phyloP scores from a whole-genome alignment of 1,140 invertebrate genomes.

The Chrysomallon squamiferum region DNA sequence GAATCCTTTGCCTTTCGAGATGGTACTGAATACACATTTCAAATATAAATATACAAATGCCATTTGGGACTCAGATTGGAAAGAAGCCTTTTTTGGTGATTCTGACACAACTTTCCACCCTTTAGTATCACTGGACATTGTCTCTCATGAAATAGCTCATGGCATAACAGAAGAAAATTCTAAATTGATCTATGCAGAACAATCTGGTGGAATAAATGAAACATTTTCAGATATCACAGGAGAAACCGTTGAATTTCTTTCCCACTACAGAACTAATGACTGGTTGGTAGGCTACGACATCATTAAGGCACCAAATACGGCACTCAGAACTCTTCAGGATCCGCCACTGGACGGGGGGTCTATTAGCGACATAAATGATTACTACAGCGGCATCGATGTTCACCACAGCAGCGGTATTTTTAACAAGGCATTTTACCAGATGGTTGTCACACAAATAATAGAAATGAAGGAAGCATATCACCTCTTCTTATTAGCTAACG shows the following conservation, averaged over 20 bases:
- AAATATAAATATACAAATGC: constrained; percentile 10
- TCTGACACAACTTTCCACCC: constrained; percentile 20
- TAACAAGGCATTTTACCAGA: constrained; percentile 28
- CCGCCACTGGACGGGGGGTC: constrained; percentile 29
- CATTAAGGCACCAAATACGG: constrained; percentile 9
- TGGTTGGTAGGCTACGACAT: constrained; percentile 26
- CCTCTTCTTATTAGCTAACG: constrained; percentile 32
- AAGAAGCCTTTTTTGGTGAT: constrained; percentile 30
- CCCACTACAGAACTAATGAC: constrained; percentile 13
- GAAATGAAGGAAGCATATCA: constrained; percentile 20
- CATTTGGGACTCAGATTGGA: constrained; percentile 17
- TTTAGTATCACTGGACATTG: constrained; percentile 24
- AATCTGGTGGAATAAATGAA: constrained; percentile 35
- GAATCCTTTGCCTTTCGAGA: neutral
- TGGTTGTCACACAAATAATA: constrained; percentile 13
- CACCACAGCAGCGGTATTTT: constrained; percentile 38
- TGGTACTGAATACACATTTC: constrained; percentile 30
- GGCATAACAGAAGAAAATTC: constrained; percentile 33
- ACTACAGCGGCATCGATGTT: constrained; percentile 18
- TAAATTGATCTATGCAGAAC: constrained; percentile 24
- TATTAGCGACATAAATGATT: constrained; percentile 26
- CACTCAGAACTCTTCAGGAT: constrained; percentile 27
- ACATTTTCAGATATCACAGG: constrained; percentile 38
- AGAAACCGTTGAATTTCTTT: constrained; percentile 25
- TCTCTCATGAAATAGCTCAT: constrained; percentile 36